These are phyloP conservation scores for Sebastes alutus DNA, from an alignment of 2,797 vertebrate species.

Conservation along the genomic window DNA sequence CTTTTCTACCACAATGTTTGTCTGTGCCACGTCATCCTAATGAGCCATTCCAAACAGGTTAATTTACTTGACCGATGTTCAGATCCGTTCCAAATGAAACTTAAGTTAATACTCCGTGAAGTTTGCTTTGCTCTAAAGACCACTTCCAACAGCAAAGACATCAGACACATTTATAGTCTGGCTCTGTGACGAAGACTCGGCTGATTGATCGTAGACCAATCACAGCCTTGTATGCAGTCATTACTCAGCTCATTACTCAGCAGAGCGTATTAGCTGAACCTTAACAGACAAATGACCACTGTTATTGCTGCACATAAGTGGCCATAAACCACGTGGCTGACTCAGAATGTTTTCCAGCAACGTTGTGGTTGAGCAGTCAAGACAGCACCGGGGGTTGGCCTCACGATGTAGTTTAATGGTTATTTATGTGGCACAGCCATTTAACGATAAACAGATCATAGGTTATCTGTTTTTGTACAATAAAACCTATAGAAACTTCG, in stretches of 20 bases:
- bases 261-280: slow-evolving; percentile 51
- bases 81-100: slow-evolving; percentile 36
- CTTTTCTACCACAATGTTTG: not conserved
- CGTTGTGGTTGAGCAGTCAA: slow-evolving; percentile 27
- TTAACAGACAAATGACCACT: slow-evolving; percentile 43
- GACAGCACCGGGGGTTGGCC: slow-evolving; percentile 29
- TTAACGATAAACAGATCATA: slow-evolving; percentile 11
- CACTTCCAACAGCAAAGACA: slow-evolving; percentile 13
- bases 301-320: slow-evolving; percentile 59
- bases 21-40: slow-evolving; percentile 5
- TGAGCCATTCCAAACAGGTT: slow-evolving; percentile 20
- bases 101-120: slow-evolving; percentile 31
- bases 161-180: slow-evolving; percentile 13
- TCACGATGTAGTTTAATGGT: slow-evolving; percentile 43
- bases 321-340: slow-evolving; percentile 50
- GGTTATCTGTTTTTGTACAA: not conserved
- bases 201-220: slow-evolving; percentile 50
- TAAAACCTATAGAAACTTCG: slow-evolving; percentile 12
- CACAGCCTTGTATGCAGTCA: slow-evolving; percentile 34
- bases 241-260: slow-evolving; percentile 60
- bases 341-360: slow-evolving; percentile 45
- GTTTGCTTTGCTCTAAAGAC: slow-evolving; percentile 42
- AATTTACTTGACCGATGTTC: slow-evolving; percentile 31
- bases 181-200: slow-evolving; percentile 9
- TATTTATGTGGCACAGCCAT: slow-evolving; percentile 12